Evolutionary conservation across 2,888 invertebrate genomes (phyloP).

Genomic region (Galeruca laticollis): DNA sequence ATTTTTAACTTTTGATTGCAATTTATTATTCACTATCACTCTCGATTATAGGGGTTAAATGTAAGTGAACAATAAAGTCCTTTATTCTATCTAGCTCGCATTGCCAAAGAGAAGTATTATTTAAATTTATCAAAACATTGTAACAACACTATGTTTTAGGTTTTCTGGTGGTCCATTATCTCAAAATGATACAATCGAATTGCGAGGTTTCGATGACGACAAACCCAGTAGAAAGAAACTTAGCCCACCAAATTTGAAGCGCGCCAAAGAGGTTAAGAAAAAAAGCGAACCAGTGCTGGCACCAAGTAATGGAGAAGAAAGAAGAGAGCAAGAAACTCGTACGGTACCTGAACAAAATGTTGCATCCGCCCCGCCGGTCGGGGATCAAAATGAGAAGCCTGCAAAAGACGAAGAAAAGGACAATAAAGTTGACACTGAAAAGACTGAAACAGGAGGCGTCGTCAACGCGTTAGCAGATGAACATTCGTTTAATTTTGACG

Average conservation of each 20-base stretch:
- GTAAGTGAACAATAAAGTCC: too few relatives aligned
- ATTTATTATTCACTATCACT: too few relatives aligned
- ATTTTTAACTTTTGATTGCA: too few relatives aligned
- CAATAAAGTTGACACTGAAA: constrained; percentile 30
- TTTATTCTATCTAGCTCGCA: too few relatives aligned
- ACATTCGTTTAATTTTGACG: constrained; percentile 82
- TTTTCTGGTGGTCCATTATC: constrained; percentile 91
- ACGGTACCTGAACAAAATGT: constrained; percentile 28
- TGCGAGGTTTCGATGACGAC: constrained; percentile 91
- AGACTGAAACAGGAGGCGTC: constrained; percentile 40
- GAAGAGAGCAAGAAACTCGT: constrained; percentile 38
- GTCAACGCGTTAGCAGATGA: constrained; percentile 42
- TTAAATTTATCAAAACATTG: too few relatives aligned
- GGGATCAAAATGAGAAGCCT: constrained; percentile 16
- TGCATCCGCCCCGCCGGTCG: constrained; percentile 41
- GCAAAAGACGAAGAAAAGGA: constrained; percentile 25
- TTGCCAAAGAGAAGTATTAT: too few relatives aligned
- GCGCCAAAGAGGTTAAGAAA: constrained; percentile 65
- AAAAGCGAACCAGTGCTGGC: constrained; percentile 57
- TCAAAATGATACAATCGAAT: constrained; percentile 91
- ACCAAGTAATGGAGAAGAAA: constrained; percentile 46
- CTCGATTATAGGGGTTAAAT: too few relatives aligned
- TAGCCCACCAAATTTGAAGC: constrained; percentile 66
- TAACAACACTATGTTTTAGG: constrained; percentile 64
- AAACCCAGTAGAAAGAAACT: constrained; percentile 67